Evolutionary conservation across 2,113 vertebrate species (phyloP).

Genomic region (Callipepla squamata): DNA sequence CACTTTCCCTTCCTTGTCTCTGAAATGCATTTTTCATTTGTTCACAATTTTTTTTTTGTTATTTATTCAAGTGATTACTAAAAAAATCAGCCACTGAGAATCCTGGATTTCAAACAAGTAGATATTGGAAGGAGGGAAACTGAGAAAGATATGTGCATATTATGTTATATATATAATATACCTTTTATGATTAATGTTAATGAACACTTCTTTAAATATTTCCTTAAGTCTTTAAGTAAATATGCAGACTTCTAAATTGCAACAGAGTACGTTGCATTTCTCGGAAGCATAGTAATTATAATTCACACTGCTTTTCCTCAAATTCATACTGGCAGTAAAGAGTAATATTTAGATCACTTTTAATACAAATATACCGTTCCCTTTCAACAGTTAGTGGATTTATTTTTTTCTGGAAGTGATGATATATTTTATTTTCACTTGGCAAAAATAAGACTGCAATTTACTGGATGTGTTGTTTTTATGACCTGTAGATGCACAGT

Average conservation of each 20-base stretch:
- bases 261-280: background rate
- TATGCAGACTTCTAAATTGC: background rate
- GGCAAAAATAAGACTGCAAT: background rate
- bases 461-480: slow-evolving; percentile 50
- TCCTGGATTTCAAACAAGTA: background rate
- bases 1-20: background rate
- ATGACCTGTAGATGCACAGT: slow-evolving; percentile 11
- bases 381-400: background rate
- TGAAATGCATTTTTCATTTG: background rate
- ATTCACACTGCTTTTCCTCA: background rate
- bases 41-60: background rate
- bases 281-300: background rate
- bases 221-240: background rate
- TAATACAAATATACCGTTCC: background rate
- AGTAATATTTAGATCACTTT: background rate
- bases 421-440: slow-evolving; percentile 14
- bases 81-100: background rate
- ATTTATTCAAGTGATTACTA: background rate
- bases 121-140: background rate
- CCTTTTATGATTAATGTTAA: background rate
- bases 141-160: background rate
- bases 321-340: background rate
- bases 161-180: no score
- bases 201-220: background rate
- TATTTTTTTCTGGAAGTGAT: slow-evolving; percentile 3